Conservation (phyloP, 2,113 vertebrate genomes). For the Callionymus lyra region DNA sequence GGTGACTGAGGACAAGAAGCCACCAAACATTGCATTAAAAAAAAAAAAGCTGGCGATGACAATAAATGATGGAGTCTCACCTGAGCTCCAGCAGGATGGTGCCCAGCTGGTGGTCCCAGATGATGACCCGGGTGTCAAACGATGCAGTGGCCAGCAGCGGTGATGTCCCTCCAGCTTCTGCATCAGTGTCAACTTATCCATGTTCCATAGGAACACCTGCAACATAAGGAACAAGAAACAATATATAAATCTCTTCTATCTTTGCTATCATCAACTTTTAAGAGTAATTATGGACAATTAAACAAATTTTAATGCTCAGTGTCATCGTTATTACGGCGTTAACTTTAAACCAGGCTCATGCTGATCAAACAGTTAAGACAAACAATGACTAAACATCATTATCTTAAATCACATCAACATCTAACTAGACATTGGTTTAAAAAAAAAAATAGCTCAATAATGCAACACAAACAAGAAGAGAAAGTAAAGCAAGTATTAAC, state of each 20-base stretch:
- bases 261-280: constrained; percentile 11
- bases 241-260: constrained; percentile 6
- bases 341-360: constrained; percentile 70
- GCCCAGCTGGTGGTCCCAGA: constrained; percentile 88
- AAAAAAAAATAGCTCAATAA: no score
- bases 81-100: constrained; percentile 81
- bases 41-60: no score
- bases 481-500: constrained; percentile 84
- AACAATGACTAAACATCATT: no score
- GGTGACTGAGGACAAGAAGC: constrained; percentile 69
- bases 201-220: constrained; percentile 95
- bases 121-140: constrained; percentile 85
- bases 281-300: constrained; percentile 32
- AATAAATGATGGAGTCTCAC: no score
- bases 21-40: neutral
- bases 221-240: constrained; percentile 37
- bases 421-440: no score
- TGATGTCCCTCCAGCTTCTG: constrained; percentile 90
- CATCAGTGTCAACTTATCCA: constrained; percentile 90
- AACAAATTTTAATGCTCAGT: constrained; percentile 71
- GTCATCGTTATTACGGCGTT: constrained; percentile 55
- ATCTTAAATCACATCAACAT: no score
- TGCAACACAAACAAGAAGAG: constrained; percentile 68
- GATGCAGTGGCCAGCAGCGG: constrained; percentile 93
- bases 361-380: constrained; percentile 59